Evolutionary conservation across 1,140 invertebrate genomes (phyloP), one percentile per base, ranked within the genome.

Genomic region (Brachionus manjavacas): DNA sequence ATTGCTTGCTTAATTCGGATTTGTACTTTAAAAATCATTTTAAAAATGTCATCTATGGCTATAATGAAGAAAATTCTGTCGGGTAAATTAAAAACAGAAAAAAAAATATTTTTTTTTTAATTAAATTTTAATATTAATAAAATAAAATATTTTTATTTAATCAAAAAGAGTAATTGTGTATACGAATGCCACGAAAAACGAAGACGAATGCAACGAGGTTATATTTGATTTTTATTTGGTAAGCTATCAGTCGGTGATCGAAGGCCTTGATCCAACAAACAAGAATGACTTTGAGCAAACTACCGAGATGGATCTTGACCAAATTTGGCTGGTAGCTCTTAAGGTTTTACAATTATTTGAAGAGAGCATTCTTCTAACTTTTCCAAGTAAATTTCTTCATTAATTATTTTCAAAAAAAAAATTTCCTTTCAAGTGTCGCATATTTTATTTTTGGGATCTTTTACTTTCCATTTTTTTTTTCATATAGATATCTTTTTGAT

Each of bases 261-360:
- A 60, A 4, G 31, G 41, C n/a, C 31, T 76, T 14, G 72, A 76
- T 12, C 72, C 39, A 23, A 25, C 79, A 2, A 81, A 46, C 20
- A 68, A 28, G 49, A 64, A 35, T 41, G 79, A 81, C 23, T 60
- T 43, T 35, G 79, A 81, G 16, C 79, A 81, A 64, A 81, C 52
- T 20, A 81, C 52, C 11, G 64, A 60, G 16, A 81, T 81, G 52
- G 79, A 81, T 64, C 16, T 81, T 20, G 79, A 81, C 64, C 79
- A 81, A 46, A 60, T 81, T 14, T 81, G 79, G 79, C 35, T 68
- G n/a, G n/a, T 81, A 11, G 79, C 79, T 81, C 35, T 64, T 14
- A 60, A 41, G 35, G 52, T 81, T 23, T 39, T 81, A 14, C 52
- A 81, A 43, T 46, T 64, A 12, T 81, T 81, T 81, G 79, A 81